phyloP scores from a whole-genome alignment of 2,797 vertebrate species.

The Geotrypetes seraphini region DNA sequence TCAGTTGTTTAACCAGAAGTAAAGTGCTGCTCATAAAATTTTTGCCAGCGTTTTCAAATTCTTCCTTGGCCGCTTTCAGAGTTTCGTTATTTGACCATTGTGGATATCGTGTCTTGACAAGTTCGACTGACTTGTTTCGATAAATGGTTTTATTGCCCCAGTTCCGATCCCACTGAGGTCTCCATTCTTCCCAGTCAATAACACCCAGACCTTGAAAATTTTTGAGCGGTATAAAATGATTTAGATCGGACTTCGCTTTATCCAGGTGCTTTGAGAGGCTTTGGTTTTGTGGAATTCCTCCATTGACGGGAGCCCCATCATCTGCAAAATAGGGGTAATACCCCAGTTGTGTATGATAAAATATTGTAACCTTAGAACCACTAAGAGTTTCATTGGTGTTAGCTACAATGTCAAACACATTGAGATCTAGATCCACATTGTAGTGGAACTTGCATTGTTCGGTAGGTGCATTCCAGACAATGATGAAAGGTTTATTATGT shows the following conservation, averaged over 20 bases:
- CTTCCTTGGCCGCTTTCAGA: slow-evolving; percentile 64
- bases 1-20: slow-evolving; percentile 58
- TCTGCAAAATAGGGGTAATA: slow-evolving; percentile 75
- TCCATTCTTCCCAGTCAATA: slow-evolving; percentile 89
- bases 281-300: slow-evolving; percentile 78
- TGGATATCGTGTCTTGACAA: slow-evolving; percentile 64
- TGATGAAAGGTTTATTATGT: slow-evolving; percentile 66
- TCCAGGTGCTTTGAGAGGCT: slow-evolving; percentile 71
- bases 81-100: slow-evolving; percentile 69
- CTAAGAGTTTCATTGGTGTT: slow-evolving; percentile 76
- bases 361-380: slow-evolving; percentile 74
- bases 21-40: slow-evolving; percentile 76
- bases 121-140: slow-evolving; percentile 68
- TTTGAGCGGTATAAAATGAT: slow-evolving; percentile 63
- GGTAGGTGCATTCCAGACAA: slow-evolving; percentile 79
- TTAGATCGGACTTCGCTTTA: slow-evolving; percentile 69
- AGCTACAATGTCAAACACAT: slow-evolving; percentile 71
- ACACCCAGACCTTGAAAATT: slow-evolving; percentile 74
- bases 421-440: slow-evolving; percentile 75
- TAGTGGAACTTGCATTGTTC: slow-evolving; percentile 71
- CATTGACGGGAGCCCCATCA: slow-evolving; percentile 56
- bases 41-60: slow-evolving; percentile 71
- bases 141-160: slow-evolving; percentile 79
- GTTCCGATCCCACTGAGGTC: slow-evolving; percentile 82
- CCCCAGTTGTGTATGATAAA: slow-evolving; percentile 79